A percentile compares a stretch with the other conserved stretches of the same genome.
Conservation (phyloP, 2,113 vertebrate species). For the Crotalus tigris region DNA sequence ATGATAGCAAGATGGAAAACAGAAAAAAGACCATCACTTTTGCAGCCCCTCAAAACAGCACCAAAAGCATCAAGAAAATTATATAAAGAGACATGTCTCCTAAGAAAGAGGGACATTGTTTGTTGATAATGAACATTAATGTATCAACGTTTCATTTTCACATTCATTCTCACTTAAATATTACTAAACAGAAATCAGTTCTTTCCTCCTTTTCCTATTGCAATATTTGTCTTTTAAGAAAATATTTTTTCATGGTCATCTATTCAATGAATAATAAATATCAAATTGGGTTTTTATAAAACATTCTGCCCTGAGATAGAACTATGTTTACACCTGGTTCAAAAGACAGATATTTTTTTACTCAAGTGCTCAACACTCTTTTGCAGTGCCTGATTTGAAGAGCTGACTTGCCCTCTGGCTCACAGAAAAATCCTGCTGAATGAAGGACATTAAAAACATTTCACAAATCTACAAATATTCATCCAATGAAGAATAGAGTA, state of each 20-base stretch:
- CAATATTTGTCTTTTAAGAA: background rate
- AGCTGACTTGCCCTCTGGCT: background rate
- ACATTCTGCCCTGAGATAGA: background rate
- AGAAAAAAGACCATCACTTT: background rate
- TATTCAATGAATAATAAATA: background rate
- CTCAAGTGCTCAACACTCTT: background rate
- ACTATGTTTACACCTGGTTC: background rate
- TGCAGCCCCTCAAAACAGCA: background rate
- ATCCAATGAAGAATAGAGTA: background rate
- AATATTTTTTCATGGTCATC: background rate
- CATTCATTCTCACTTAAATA: fast-evolving
- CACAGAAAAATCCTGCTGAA: background rate
- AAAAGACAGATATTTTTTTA: background rate
- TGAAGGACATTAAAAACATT: background rate
- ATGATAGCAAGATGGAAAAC: background rate
- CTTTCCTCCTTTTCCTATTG: background rate
- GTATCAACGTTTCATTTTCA: background rate
- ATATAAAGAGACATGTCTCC: background rate
- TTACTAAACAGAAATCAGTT: background rate
- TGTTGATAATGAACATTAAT: background rate
- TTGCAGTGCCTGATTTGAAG: fast-evolving
- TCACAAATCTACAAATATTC: background rate
- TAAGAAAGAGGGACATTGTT: background rate
- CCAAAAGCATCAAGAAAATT: background rate
- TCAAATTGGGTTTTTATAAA: background rate